Conservation (phyloP, 2,888 invertebrate species). For the Lottia gigantea region DNA sequence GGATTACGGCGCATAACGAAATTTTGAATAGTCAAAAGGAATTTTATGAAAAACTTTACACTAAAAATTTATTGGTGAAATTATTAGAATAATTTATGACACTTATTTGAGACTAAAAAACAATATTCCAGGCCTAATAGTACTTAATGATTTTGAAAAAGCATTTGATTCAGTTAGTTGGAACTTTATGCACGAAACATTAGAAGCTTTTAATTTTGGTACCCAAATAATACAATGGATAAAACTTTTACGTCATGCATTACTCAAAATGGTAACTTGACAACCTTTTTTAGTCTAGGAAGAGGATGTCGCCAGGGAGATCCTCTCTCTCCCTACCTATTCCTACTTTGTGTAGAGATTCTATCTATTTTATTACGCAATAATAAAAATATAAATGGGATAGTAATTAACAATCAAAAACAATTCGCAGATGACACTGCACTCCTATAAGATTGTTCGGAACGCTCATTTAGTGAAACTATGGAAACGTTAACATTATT, state of each 20-base stretch:
- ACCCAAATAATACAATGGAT: slow-evolving; percentile 17
- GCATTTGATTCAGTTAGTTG: slow-evolving; percentile 17
- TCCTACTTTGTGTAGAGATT: slow-evolving; percentile 5
- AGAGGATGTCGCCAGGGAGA: slow-evolving; percentile 18
- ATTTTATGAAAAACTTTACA: slow-evolving; percentile 1
- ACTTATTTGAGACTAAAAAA: background rate
- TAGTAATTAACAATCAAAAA: no score
- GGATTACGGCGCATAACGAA: background rate
- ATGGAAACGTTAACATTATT: background rate
- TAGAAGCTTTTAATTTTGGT: slow-evolving; percentile 13
- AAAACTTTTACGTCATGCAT: slow-evolving; percentile 9
- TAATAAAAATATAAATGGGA: no score
- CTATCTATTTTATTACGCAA: background rate
- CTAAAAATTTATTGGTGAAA: slow-evolving; percentile 14
- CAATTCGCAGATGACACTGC: no score
- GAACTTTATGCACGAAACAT: slow-evolving; percentile 11
- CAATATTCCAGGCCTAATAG: background rate
- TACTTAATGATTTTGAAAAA: slow-evolving; percentile 16
- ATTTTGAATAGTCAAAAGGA: slow-evolving; percentile 3
- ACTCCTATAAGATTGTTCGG: no score
- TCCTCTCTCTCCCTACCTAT: background rate
- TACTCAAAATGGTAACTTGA: slow-evolving; percentile 7
- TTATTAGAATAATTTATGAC: slow-evolving; percentile 8
- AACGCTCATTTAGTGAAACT: no score
- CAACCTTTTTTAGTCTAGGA: slow-evolving; percentile 10